Base-by-base conservation (phyloP, 2,797 vertebrate species). In the Uromys caudimaculatus region DNA sequence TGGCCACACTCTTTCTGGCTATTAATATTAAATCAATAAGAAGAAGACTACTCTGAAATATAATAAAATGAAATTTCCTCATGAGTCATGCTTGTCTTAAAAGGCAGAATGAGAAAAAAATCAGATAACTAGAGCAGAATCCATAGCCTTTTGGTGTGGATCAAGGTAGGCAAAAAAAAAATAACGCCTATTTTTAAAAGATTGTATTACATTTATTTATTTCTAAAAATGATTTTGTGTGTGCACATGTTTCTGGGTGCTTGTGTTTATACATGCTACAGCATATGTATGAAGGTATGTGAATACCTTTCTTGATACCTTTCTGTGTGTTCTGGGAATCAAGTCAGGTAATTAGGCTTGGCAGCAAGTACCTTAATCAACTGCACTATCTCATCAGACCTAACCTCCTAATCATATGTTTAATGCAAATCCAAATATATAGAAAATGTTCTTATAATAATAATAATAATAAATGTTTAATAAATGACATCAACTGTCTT, bases 21-120 rank as follows among this genome's bases (percentile, higher is more conserved):
- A 21, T 78, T 77, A 60, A 9, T 16, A 23, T 54, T 69, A 81
- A 73, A 54, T 87, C 52, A 69, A 6, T 23, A 64, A 90, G 41
- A 62, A 96, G 62, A 47, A 73, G 60, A 27, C 52, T 52, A 71
- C 5, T 75, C 93, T 85, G 17, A 88, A 58, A 93, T 75, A 71
- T 44, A 88, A 14, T 38, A 1, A 71, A 93, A 56, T 52, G 71
- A 0, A 14, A 86, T 82, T 76, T 78, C 12, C 13, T 23, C 3
- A 62, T 83, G 21, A 79, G 13, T 38, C 71, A 12, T 9, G 50
- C 4, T 38, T 50, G 6, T 75, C 44, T 47, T 75, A n/a, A n/a
- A 89, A 88, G 60, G 24, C 60, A 85, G 32, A 85, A 41, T 73
- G 38, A 75, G 0, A 24, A 69, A 60, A 77, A 79, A 52, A 7